Base-by-base conservation (phyloP, 1,140 invertebrate species). In the Hermatobates lingyangjiaoensis region DNA sequence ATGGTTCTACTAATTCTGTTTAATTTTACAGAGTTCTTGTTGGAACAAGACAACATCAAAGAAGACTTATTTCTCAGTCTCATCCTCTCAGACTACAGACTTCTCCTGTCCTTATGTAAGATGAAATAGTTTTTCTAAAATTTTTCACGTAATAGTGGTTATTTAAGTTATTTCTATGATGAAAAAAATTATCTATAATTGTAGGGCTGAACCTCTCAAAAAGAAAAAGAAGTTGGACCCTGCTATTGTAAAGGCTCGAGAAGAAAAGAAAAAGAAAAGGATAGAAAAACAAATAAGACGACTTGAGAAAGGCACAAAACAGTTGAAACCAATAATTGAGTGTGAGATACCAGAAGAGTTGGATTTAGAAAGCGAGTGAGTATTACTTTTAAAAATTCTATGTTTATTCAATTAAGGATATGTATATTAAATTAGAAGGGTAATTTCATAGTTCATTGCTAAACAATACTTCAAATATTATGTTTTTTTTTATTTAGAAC, bases 201-300 rank as follows among this genome's bases (percentile, higher is more conserved):
- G n/a, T n/a, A n/a, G n/a, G n/a, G 83, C 72, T 27, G 87, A 91
- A 65, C 87, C 89, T 2, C 64, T 92, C 55, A 91, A 86, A 63
- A 92, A 85, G 66, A 92, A 88, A 64, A 90, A 83, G 61, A 80
- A 73, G 61, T 51, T 90, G 3, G 88, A 93, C 71, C 88, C 87
- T 25, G 68, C 71, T 14, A 68, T 92, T 26, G 55, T 87, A 1
- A 81, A 76, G 63, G 73, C 75, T 14, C 71, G 86, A 61, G 84
- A 88, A 64, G 87, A 91, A 15, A 72, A 83, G 46, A 81, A 69
- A 58, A 79, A 76, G 54, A 87, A 72, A 60, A 87, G 79, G 66
- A 56, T 93, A 20, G 86, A 89, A 63, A 91, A 89, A 64, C 72
- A 75, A 61, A 92, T 93, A 58, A 70, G 80, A 45, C 70, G 74